These are phyloP conservation scores for Acleris literana DNA, from an alignment of 2,888 invertebrate genomes.

Conservation along the genomic window DNA sequence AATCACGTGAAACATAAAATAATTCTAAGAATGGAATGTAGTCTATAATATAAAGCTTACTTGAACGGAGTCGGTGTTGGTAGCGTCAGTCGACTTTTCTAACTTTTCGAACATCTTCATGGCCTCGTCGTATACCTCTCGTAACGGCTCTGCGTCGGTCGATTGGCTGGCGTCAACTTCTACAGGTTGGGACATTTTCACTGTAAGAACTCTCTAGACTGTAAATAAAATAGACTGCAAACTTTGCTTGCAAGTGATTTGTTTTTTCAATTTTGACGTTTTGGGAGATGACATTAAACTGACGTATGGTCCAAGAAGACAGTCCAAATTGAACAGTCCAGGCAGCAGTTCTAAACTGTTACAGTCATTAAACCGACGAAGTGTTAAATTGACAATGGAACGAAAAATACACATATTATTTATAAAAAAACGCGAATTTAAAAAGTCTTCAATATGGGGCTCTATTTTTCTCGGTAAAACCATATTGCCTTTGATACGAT, in stretches of 20 bases:
- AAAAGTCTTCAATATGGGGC: too few species aligned
- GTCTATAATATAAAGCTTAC: slow-evolving; percentile 63
- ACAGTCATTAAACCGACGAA: too few species aligned
- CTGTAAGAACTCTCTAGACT: slow-evolving; percentile 23
- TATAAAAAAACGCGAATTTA: too few species aligned
- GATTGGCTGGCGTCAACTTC: slow-evolving; percentile 54
- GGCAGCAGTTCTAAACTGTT: too few species aligned
- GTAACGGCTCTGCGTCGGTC: slow-evolving; percentile 64
- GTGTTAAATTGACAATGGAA: too few species aligned
- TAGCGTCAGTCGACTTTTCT: slow-evolving; percentile 86
- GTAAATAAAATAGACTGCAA: slow-evolving; percentile 3
- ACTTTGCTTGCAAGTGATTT: background rate
- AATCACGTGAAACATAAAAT: background rate
- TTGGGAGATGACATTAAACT: too few species aligned
- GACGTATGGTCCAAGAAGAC: background rate
- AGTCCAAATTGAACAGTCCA: background rate
- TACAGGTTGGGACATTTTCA: slow-evolving; percentile 48
- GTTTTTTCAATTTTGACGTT: background rate
- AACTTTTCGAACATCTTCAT: slow-evolving; percentile 87
- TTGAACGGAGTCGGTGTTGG: slow-evolving; percentile 88
- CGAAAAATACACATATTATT: too few species aligned
- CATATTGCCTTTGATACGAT: too few species aligned
- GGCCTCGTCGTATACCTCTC: slow-evolving; percentile 86
- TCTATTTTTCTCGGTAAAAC: too few species aligned
- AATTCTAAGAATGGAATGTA: background rate